Conservation (phyloP, 2,888 invertebrate species). For the Lordiphosa andalusiaca region DNA sequence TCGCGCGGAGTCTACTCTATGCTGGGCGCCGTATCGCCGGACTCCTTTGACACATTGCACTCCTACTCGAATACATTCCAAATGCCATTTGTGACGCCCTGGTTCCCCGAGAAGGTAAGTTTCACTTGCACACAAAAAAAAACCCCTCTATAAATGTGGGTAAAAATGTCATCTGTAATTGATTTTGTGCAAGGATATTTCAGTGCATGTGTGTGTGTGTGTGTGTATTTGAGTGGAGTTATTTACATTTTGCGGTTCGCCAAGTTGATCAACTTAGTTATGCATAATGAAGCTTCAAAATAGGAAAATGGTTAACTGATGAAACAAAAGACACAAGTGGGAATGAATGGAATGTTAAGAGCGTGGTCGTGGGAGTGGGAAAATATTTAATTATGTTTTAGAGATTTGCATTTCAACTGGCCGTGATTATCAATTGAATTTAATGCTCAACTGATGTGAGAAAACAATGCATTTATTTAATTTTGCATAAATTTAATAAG, state of each 20-base stretch:
- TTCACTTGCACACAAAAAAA: conserved; percentile 1
- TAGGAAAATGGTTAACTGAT: conserved; percentile 9
- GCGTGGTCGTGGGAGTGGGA: background rate
- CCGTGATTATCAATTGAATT: background rate
- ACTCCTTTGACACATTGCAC: conserved; percentile 95
- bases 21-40: conserved; percentile 94
- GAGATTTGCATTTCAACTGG: background rate
- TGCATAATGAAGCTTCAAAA: conserved; percentile 30
- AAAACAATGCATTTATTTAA: no score
- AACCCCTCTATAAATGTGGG: background rate
- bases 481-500: no score
- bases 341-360: background rate
- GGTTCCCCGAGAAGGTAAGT: conserved; percentile 94
- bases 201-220: background rate
- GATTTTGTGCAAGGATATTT: conserved; percentile 20
- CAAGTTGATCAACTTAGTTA: conserved; percentile 25
- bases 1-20: conserved; percentile 93
- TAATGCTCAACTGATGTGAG: no score
- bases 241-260: conserved; percentile 66
- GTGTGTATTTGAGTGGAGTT: conserved; percentile 55
- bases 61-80: conserved; percentile 97
- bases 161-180: conserved; percentile 34
- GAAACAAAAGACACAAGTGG: conserved; percentile 18
- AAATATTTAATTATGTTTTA: conserved; percentile 30
- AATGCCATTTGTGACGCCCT: conserved; percentile 96